Conservation (phyloP, 2,888 invertebrate species). For the Cabera pusaria region DNA sequence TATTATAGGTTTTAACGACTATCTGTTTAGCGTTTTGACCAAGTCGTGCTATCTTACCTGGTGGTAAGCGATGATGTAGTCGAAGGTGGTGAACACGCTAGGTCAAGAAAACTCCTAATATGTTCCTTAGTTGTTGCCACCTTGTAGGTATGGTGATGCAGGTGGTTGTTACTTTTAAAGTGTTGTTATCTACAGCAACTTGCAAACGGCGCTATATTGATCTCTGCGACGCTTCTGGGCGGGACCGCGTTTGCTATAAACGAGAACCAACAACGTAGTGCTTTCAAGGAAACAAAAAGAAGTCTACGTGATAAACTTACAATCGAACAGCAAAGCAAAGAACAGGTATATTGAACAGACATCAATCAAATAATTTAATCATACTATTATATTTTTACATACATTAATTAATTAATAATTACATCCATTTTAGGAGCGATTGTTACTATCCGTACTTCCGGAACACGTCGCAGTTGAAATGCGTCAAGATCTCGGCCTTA, state of each 20-base stretch:
- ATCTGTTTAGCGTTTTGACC: no score
- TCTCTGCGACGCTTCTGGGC: conserved; percentile 90
- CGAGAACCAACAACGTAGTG: conserved; percentile 93
- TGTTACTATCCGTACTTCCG: conserved; percentile 95
- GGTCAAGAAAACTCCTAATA: no score
- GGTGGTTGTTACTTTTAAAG: no score
- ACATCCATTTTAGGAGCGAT: conserved; percentile 88
- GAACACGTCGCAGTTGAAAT: conserved; percentile 98
- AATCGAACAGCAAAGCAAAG: conserved; percentile 96
- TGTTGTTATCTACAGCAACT: conserved; percentile 80
- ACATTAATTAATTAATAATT: background rate
- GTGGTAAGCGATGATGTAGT: no score
- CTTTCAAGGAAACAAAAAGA: conserved; percentile 95
- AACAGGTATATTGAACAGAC: conserved; percentile 85
- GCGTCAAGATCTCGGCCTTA: conserved; percentile 95
- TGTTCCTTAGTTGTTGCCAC: no score
- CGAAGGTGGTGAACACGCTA: no score
- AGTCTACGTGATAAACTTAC: conserved; percentile 95
- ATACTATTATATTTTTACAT: background rate
- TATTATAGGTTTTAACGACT: no score
- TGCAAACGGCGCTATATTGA: conserved; percentile 87
- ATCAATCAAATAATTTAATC: background rate
- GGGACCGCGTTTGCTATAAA: conserved; percentile 84
- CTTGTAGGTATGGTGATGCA: no score
- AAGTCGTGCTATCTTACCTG: no score